phyloP scores from a whole-genome alignment of 1,140 invertebrate genomes.

The Nixonia krombeini region DNA sequence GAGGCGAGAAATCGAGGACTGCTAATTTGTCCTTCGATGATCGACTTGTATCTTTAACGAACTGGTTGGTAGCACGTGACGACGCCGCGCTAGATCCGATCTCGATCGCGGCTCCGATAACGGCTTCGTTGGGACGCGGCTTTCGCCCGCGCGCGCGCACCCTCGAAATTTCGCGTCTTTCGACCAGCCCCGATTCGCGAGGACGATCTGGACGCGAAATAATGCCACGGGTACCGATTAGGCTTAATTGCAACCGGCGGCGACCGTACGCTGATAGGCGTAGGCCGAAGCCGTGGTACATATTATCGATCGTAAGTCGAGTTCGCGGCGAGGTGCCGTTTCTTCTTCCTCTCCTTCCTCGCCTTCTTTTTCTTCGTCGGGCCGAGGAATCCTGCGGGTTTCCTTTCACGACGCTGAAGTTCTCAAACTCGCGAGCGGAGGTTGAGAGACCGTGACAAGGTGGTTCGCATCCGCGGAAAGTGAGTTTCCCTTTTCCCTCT shows the following conservation, averaged over 20 bases:
- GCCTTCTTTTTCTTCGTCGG: slow-evolving; percentile 13
- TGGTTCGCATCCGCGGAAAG: slow-evolving; percentile 49
- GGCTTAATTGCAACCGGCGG: background rate
- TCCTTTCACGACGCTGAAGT: slow-evolving; percentile 16
- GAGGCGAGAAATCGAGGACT: slow-evolving; percentile 15
- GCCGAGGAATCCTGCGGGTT: slow-evolving; percentile 28
- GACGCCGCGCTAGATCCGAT: background rate
- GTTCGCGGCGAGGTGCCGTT: slow-evolving; percentile 13
- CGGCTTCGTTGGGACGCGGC: background rate
- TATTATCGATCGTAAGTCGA: slow-evolving; percentile 39
- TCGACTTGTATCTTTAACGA: slow-evolving; percentile 6
- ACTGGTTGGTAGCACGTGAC: slow-evolving; percentile 10
- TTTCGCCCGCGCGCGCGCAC: background rate
- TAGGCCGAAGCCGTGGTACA: slow-evolving; percentile 1
- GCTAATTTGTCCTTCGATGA: slow-evolving; percentile 28
- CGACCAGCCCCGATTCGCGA: too few species aligned
- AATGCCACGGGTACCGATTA: slow-evolving; percentile 10
- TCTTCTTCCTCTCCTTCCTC: too few species aligned
- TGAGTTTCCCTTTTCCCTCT: slow-evolving; percentile 42
- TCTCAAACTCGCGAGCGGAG: background rate
- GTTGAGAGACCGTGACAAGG: slow-evolving; percentile 11
- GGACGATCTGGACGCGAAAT: background rate
- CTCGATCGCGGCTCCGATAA: background rate
- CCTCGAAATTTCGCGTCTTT: background rate
- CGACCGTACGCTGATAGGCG: background rate